Base-by-base conservation (phyloP, 1,140 invertebrate genomes). In the Drosophila burlai region DNA sequence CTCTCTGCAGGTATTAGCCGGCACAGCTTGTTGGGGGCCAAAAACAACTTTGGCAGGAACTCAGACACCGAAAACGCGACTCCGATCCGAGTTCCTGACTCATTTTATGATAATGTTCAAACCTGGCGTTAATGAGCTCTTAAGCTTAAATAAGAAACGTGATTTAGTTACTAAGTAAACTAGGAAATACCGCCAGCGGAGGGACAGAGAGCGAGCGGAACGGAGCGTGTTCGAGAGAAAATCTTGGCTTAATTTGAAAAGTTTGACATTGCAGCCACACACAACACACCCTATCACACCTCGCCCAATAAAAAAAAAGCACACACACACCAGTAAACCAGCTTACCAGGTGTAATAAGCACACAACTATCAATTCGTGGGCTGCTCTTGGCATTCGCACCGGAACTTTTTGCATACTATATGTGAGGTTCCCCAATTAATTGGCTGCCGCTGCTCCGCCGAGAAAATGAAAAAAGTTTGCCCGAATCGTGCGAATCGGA, bases 81-180 rank as follows among this genome's bases (percentile, higher is more conserved):
- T 68, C 47, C 38, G 62, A 72, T 46, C 59, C 42, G 38, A 64
- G 76, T 60, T 75, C 59, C 57, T 79, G 78, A 58, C 76, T 90
- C 79, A 79, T 90, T 90, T 90, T 90, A 90, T 90, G 85, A 91
- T 90, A 90, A 90, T 90, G 86, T 76, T 80, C 68, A 72, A 82
- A 80, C 82, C 85, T 91, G 85, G 85, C 85, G 85, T 90, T 90
- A 90, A 90, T 90, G 85, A 90, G 85, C 85, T 91, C 85, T 90
- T 90, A 86, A 90, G 85, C 85, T 90, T 90, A 90, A 90, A 90
- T 90, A 90, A 82, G 85, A 86, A 90, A 90, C 85, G 85, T 90
- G 85, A 90, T 90, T 90, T 91, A 91, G 85, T 80, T 90, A 90
- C 86, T 82, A 90, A 90, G 86, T 90, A 90, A 90, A 90, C 86